These are phyloP conservation scores for Drosophila auraria DNA, from an alignment of 1,140 invertebrate genomes.

Conservation along the genomic window DNA sequence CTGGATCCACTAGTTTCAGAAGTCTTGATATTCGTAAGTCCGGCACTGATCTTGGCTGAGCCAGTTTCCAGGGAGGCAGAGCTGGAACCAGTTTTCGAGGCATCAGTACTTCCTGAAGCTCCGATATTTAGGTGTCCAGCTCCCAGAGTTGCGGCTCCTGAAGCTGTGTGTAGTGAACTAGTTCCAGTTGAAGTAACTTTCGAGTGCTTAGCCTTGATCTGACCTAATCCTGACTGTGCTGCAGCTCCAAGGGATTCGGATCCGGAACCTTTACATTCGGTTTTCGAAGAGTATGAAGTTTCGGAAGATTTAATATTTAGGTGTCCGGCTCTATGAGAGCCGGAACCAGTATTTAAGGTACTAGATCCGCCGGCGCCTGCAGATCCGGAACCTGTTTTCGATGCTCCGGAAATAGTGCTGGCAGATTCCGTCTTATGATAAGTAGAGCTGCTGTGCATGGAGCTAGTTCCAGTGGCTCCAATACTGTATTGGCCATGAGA, in stretches of 20 bases:
- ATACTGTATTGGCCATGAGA: background rate
- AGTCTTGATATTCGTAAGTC: background rate
- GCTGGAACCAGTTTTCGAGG: background rate
- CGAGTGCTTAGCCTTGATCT: background rate
- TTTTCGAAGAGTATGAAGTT: background rate
- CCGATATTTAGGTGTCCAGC: constrained; percentile 6
- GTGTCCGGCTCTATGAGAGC: background rate
- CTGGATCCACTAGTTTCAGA: constrained; percentile 9
- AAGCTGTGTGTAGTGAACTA: too few species aligned
- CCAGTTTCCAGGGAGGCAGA: background rate
- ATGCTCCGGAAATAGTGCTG: background rate
- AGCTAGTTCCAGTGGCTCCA: background rate
- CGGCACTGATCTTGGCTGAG: constrained; percentile 4
- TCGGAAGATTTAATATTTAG: background rate
- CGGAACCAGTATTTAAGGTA: too few species aligned
- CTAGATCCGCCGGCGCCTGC: background rate
- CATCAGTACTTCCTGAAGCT: background rate
- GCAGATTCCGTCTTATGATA: constrained; percentile 15
- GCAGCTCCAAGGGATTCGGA: background rate
- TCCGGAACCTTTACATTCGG: background rate
- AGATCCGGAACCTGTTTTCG: background rate
- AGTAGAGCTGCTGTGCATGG: background rate
- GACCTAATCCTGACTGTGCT: background rate
- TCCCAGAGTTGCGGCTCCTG: background rate
- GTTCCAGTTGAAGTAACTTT: background rate